Evolutionary conservation across 2,888 invertebrate species (phyloP), one percentile per base, ranked within the genome.

Genomic region (Aphodius sticticus): DNA sequence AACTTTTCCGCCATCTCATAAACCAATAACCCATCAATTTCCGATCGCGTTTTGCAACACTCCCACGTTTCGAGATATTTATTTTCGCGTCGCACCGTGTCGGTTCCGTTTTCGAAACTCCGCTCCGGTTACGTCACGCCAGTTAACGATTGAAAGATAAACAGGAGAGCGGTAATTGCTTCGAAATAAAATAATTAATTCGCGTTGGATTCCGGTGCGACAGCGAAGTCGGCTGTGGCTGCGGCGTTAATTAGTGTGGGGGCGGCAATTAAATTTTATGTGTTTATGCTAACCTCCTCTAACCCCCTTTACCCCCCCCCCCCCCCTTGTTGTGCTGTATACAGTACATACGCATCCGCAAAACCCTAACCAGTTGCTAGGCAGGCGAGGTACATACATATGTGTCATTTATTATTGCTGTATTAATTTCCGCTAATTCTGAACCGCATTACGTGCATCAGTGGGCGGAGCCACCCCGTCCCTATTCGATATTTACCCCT

Each of bases 351-450:
- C 53, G 53, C 12, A 53, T 53, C 53, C 53, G 53, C 53, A 53
- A 53, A 53, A 53, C 12, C 3, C 53, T 12, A 1, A 53, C 53
- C 4, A 53, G 53, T 53, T 53, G 53, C 53, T 53, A 53, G 53
- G 53, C 12, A 2, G 12, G 9, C 12, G 12, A 53, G 6, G 12
- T 53, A 53, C 12, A 12, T 53, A 53, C 53, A 5, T 53, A 9
- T 12, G 9, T 53, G 53, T 53, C 53, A 53, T 53, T 53, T 53
- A 53, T 53, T 53, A 53, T 53, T 53, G 53, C 53, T 53, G 53
- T 53, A 53, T 53, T 53, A 53, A 53, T 53, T 53, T 53, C 53
- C 53, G 53, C 53, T 53, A 53, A 53, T 53, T 53, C 53, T 53
- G 53, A 9, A 53, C 9, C 53, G 12, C 12, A 53, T 53, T 53